phyloP scores from a whole-genome alignment of 2,797 vertebrate species.

The Hybognathus amarus region DNA sequence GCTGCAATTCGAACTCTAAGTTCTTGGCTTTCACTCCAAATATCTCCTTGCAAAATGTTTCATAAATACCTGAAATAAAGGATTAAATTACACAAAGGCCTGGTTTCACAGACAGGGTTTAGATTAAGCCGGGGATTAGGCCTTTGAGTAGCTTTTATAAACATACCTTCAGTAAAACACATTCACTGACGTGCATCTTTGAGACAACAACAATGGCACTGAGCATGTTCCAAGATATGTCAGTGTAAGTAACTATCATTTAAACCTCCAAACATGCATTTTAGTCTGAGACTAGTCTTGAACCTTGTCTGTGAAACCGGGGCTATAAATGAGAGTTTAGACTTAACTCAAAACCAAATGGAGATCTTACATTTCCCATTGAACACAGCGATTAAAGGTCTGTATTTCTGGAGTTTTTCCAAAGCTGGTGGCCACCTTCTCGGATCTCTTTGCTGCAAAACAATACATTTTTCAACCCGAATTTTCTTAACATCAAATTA shows the following conservation, averaged over 20 bases:
- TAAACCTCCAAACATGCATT: neutral
- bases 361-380: constrained; percentile 85
- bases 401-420: constrained; percentile 95
- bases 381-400: constrained; percentile 93
- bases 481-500: neutral
- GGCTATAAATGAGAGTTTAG: neutral
- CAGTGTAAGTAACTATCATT: neutral
- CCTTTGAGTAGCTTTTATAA: neutral
- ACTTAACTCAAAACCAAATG: neutral
- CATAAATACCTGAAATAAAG: constrained; percentile 89
- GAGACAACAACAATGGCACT: neutral
- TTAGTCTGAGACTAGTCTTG: neutral
- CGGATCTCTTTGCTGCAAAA: constrained; percentile 93
- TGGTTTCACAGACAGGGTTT: neutral
- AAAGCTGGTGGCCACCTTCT: constrained; percentile 96
- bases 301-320: too few species aligned
- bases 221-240: too few species aligned
- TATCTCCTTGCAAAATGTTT: constrained; percentile 98
- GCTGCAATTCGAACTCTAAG: constrained; percentile 95
- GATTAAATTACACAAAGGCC: neutral
- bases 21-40: constrained; percentile 97
- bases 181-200: neutral
- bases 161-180: neutral
- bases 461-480: neutral
- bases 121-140: neutral